Conservation (phyloP, 2,113 vertebrate genomes). For the Psilopsiagon aymara region DNA sequence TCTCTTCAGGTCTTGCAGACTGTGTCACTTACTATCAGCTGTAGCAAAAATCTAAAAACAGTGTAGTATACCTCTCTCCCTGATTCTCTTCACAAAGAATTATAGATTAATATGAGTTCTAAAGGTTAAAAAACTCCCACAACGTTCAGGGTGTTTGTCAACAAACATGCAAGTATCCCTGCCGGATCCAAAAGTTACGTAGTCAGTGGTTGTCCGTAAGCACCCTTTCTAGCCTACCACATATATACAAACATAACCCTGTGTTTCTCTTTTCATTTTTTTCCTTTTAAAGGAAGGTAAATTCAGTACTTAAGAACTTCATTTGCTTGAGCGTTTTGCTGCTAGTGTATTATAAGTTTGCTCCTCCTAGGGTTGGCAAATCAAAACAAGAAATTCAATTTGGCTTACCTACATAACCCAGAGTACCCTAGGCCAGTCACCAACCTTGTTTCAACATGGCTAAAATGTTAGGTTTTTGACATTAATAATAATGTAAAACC, state of each 20-base stretch:
- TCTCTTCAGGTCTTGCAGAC: neutral
- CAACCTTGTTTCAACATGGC: neutral
- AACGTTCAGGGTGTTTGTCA: neutral
- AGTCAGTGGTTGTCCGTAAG: neutral
- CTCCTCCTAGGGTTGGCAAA: neutral
- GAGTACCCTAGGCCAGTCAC: neutral
- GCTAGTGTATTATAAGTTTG: neutral
- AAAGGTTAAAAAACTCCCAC: conserved; percentile 1
- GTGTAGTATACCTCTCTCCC: neutral
- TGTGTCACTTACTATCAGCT: neutral
- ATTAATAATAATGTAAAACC: neutral
- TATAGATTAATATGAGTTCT: neutral
- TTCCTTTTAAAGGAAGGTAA: neutral
- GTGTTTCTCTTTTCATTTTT: neutral
- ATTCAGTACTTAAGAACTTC: neutral
- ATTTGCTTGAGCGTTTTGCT: neutral
- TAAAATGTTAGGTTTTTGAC: neutral
- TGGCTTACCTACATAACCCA: neutral
- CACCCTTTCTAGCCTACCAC: neutral
- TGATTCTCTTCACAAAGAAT: neutral
- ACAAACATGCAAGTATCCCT: neutral
- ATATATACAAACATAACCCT: neutral
- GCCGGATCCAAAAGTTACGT: neutral
- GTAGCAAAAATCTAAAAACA: neutral
- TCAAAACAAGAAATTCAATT: neutral